These are phyloP conservation scores for Potamilus streckersoni DNA, from an alignment of 1,140 invertebrate genomes.

Conservation along the genomic window DNA sequence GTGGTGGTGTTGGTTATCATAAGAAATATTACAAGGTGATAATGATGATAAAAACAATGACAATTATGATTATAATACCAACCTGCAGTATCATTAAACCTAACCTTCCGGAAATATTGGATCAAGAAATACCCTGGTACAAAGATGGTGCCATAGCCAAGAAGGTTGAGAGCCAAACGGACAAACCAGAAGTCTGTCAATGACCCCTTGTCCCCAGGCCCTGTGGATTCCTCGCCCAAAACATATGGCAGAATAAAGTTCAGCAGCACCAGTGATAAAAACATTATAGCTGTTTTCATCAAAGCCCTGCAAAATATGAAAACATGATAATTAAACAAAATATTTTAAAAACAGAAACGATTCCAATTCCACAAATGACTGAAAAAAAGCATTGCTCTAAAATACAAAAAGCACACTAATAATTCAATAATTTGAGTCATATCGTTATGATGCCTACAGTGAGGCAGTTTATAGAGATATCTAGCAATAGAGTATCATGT, in stretches of 20 bases:
- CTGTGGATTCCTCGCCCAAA: conserved; percentile 38
- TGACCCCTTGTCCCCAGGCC: conserved; percentile 5
- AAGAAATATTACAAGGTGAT: too few relatives aligned
- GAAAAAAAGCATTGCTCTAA: too few relatives aligned
- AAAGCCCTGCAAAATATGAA: conserved; percentile 32
- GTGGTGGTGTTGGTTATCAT: too few relatives aligned
- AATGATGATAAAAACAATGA: too few relatives aligned
- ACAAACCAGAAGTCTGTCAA: conserved; percentile 79
- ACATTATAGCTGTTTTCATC: conserved; percentile 28
- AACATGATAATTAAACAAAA: neutral
- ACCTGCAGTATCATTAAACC: conserved; percentile 85
- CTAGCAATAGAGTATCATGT: too few relatives aligned
- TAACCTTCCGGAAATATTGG: conserved; percentile 83
- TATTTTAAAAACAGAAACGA: too few relatives aligned
- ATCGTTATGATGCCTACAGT: too few relatives aligned
- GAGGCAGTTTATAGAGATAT: too few relatives aligned
- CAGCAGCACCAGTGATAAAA: conserved; percentile 25
- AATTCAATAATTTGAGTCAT: too few relatives aligned
- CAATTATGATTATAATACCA: conserved; percentile 57
- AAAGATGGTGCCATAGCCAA: conserved; percentile 90
- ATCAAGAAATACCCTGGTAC: conserved; percentile 87
- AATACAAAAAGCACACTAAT: too few relatives aligned
- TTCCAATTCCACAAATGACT: too few relatives aligned
- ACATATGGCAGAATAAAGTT: conserved; percentile 38
- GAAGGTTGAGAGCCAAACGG: conserved; percentile 78